Conservation (phyloP, 2,113 vertebrate genomes). For the Tetrax tetrax region DNA sequence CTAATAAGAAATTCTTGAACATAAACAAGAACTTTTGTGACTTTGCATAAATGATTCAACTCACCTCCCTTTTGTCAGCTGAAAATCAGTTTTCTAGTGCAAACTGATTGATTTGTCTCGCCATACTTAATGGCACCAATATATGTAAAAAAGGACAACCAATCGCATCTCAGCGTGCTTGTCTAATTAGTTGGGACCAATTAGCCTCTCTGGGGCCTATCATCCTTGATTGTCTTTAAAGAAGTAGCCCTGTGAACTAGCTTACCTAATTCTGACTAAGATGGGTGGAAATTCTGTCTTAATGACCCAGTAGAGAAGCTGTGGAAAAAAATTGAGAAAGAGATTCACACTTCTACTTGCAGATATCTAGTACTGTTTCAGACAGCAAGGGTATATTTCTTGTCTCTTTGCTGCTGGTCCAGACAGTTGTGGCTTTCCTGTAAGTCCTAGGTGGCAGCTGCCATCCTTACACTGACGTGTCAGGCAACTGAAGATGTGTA, state of each 20-base stretch:
- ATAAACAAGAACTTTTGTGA: not conserved
- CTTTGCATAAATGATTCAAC: not conserved
- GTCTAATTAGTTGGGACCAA: not conserved
- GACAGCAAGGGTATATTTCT: not conserved
- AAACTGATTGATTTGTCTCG: not conserved
- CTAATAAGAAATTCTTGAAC: not conserved
- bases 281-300: not conserved
- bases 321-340: not conserved
- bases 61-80: not conserved
- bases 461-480: not conserved
- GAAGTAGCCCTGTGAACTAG: not conserved
- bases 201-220: not conserved
- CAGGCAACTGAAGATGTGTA: not conserved
- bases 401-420: not conserved
- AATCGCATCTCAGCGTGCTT: not conserved
- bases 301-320: not conserved
- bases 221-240: not conserved
- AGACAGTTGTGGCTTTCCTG: not conserved
- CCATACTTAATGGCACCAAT: not conserved
- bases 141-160: accelerated
- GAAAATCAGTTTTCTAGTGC: not conserved
- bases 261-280: not conserved
- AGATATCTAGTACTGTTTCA: not conserved
- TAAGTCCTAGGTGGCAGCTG: not conserved
- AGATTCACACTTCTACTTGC: not conserved